A percentile compares a stretch with the other conserved stretches of the same genome.
These are phyloP conservation scores for Melanerpes formicivorus DNA, from an alignment of 2,113 vertebrate species.

Conservation along the genomic window DNA sequence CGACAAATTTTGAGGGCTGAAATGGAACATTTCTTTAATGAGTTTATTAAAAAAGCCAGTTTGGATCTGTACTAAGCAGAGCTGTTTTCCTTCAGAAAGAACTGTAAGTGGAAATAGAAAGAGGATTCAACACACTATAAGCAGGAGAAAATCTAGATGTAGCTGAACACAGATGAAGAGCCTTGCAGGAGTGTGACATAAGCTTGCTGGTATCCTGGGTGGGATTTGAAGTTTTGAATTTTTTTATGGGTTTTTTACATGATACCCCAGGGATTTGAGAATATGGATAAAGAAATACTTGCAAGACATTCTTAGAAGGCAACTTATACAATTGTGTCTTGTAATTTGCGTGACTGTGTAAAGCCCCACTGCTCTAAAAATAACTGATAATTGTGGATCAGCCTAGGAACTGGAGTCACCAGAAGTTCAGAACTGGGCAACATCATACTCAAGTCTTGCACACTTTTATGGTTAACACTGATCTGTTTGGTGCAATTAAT, in stretches of 20 bases:
- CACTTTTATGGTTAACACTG: neutral
- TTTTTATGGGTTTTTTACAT: neutral
- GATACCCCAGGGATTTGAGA: conserved; percentile 40
- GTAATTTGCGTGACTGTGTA: conserved; percentile 65
- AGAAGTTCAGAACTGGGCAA: conserved; percentile 63
- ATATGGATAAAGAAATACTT: conserved; percentile 42
- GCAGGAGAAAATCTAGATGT: neutral
- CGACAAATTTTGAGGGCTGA: neutral
- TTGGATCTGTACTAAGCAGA: neutral
- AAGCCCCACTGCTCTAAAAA: conserved; percentile 62
- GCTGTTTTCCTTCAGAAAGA: neutral
- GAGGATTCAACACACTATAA: neutral
- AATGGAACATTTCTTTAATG: neutral
- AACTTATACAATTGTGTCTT: conserved; percentile 42
- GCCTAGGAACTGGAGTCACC: conserved; percentile 42
- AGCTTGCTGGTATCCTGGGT: conserved; percentile 25
- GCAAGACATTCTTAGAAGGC: conserved; percentile 62
- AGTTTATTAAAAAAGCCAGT: conserved; percentile 7
- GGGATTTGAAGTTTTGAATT: neutral
- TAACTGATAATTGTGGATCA: conserved; percentile 71
- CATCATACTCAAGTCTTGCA: conserved; percentile 36
- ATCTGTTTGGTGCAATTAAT: neutral
- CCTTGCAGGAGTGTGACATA: neutral
- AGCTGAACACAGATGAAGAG: neutral
- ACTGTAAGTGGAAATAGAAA: neutral